phyloP scores from a whole-genome alignment of 2,888 invertebrate species.

The Netelia fuscicornis region DNA sequence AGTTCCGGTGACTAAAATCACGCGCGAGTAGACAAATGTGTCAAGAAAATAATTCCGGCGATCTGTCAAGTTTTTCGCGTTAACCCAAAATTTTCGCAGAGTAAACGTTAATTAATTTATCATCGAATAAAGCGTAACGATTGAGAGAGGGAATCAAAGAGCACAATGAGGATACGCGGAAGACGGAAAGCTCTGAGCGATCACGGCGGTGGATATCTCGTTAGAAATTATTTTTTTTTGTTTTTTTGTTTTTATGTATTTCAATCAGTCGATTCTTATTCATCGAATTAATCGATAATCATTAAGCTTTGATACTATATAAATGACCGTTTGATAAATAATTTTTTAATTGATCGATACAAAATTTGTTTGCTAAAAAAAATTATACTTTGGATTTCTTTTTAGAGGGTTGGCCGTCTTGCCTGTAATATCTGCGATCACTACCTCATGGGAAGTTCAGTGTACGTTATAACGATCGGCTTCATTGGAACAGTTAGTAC shows the following conservation, averaged over 20 bases:
- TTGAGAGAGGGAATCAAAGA: neutral
- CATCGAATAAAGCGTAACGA: neutral
- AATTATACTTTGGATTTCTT: conserved; percentile 34
- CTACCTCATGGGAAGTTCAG: conserved; percentile 79
- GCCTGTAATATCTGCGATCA: conserved; percentile 80
- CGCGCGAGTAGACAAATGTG: conserved; percentile 10
- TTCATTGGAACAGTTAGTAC: conserved; percentile 83
- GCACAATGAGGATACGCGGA: conserved; percentile 61
- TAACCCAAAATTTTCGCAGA: conserved; percentile 49
- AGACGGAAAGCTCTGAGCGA: conserved; percentile 57
- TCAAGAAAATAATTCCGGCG: neutral
- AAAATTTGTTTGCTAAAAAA: neutral
- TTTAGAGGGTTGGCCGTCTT: conserved; percentile 75
- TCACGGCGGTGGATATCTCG: conserved; percentile 61
- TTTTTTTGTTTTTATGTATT: neutral
- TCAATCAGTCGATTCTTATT: neutral
- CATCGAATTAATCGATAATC: neutral
- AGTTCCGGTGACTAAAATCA: neutral
- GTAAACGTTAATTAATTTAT: neutral
- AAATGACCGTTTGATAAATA: neutral
- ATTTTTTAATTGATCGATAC: neutral
- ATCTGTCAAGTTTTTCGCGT: conserved; percentile 42
- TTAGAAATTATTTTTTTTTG: conserved; percentile 51
- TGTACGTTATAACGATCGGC: conserved; percentile 81
- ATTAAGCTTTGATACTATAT: neutral